Conservation (phyloP, 2,888 invertebrate species). For the Oscheius onirici region DNA sequence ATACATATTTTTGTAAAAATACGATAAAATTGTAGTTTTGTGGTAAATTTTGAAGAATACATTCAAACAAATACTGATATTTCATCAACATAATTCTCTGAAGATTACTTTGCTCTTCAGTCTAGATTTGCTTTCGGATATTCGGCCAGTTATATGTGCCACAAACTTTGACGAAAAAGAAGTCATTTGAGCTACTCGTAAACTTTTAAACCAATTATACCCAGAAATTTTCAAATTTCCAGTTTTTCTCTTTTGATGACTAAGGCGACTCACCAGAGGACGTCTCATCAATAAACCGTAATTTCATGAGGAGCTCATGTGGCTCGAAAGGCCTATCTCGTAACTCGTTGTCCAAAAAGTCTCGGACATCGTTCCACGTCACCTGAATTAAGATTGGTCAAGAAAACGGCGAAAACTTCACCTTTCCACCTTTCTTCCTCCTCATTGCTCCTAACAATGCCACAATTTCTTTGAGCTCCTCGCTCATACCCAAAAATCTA, state of each 20-base stretch:
- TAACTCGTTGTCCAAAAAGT: conserved; percentile 70
- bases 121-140: too few relatives aligned
- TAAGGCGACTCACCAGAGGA: conserved; percentile 49
- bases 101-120: too few relatives aligned
- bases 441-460: conserved; percentile 71
- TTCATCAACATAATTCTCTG: too few relatives aligned
- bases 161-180: too few relatives aligned
- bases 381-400: conserved; percentile 46
- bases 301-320: conserved; percentile 70
- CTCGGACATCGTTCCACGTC: conserved; percentile 71
- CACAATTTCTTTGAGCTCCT: conserved; percentile 71
- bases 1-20: too few relatives aligned
- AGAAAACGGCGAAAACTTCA: conserved; percentile 37
- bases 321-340: conserved; percentile 71
- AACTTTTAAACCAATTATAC: too few relatives aligned
- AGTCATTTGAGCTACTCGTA: too few relatives aligned
- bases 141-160: too few relatives aligned
- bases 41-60: background rate
- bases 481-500: conserved; percentile 71
- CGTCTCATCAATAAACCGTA: conserved; percentile 71
- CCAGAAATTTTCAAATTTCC: too few relatives aligned
- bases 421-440: conserved; percentile 71
- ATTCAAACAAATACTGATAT: background rate
- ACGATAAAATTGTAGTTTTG: background rate
- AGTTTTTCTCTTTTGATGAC: too few relatives aligned